Evolutionary conservation across 2,888 invertebrate genomes (phyloP).

Genomic region (Germaria angustata): DNA sequence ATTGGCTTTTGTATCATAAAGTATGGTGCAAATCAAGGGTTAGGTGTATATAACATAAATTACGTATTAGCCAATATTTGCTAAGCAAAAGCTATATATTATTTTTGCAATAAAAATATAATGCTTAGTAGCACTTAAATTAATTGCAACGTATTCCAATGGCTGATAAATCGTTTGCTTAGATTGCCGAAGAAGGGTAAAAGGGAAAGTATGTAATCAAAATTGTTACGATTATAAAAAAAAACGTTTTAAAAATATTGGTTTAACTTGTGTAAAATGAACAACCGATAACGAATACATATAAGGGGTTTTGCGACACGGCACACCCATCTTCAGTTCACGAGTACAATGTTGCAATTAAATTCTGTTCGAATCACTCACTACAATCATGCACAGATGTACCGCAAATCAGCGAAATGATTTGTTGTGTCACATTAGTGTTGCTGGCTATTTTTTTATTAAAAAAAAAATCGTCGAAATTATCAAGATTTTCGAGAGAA

Average conservation of each 20-base stretch:
- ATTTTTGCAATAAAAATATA: neutral
- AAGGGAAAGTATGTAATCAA: slow-evolving; percentile 11
- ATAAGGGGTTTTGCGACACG: neutral
- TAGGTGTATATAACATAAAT: no score
- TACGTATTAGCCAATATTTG: neutral
- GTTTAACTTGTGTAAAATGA: slow-evolving; percentile 9
- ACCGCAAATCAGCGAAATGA: neutral
- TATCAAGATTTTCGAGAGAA: no score
- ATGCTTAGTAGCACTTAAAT: neutral
- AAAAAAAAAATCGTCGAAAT: no score
- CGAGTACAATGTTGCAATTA: neutral
- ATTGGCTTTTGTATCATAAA: no score
- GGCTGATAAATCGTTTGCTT: neutral
- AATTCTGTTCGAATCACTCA: slow-evolving; percentile 27
- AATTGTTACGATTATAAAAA: neutral
- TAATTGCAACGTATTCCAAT: neutral
- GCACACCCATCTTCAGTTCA: slow-evolving; percentile 30
- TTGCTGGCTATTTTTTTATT: no score
- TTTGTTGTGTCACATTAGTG: neutral
- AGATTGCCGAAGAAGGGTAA: neutral
- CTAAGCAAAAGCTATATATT: neutral
- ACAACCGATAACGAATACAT: slow-evolving; percentile 34
- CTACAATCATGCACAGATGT: slow-evolving; percentile 19
- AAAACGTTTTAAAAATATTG: slow-evolving; percentile 5
- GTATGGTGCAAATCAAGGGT: no score